A percentile compares a stretch with the other conserved stretches of the same genome.
Evolutionary conservation across 2,797 vertebrate species (phyloP).

Genomic region (Propithecus deckenii): DNA sequence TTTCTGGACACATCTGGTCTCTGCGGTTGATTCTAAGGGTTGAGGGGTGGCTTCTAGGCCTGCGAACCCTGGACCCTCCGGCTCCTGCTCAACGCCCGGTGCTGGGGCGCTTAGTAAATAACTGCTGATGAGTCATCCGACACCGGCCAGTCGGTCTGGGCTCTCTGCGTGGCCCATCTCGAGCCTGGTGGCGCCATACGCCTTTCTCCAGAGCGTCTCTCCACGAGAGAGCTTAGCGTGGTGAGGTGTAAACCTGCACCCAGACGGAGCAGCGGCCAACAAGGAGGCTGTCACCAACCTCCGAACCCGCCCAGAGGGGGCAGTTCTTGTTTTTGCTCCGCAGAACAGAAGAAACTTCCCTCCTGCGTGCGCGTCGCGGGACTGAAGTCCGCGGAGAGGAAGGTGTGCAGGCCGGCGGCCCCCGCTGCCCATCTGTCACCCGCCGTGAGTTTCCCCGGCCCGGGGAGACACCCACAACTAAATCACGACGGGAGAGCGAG

Average conservation of each 20-base stretch:
- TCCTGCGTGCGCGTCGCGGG: not conserved
- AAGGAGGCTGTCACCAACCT: not conserved
- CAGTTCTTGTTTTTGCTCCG: not conserved
- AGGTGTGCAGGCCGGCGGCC: slow-evolving; percentile 70
- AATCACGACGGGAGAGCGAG: slow-evolving; percentile 82
- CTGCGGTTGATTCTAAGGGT: no score
- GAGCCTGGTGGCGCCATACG: accelerated
- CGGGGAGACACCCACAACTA: slow-evolving; percentile 80
- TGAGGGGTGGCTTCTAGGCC: not conserved
- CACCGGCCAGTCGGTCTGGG: accelerated
- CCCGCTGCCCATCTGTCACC: slow-evolving; percentile 81
- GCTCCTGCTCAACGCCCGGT: no score
- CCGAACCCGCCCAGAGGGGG: not conserved
- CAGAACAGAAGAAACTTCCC: slow-evolving; percentile 59
- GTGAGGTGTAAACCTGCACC: accelerated
- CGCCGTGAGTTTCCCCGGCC: slow-evolving; percentile 81
- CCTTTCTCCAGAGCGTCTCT: not conserved
- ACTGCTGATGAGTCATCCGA: not conserved
- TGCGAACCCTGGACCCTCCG: not conserved
- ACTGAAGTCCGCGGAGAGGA: slow-evolving; percentile 67
- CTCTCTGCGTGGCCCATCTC: not conserved
- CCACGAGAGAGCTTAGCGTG: accelerated
- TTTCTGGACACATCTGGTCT: no score
- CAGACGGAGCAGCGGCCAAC: accelerated
- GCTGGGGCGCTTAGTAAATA: not conserved